phyloP scores from a whole-genome alignment of 37 sponge, comb jelly and placozoan genomes.

The Lycopodina hypogea region DNA sequence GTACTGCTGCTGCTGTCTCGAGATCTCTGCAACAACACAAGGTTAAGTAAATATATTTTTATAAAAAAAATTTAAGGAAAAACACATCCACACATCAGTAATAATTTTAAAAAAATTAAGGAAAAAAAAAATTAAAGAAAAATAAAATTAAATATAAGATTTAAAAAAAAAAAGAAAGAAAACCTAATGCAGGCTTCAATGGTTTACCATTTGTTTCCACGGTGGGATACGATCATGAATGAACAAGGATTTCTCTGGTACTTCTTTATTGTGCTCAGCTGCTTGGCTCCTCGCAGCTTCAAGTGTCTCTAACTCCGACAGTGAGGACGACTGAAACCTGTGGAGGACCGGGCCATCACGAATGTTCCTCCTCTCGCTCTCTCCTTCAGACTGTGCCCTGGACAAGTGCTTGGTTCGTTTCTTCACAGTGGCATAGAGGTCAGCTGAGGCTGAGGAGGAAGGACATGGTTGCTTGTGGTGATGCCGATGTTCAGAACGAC shows the following conservation, averaged over 20 bases:
- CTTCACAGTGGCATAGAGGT: conserved; percentile 5
- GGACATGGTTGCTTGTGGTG: too few relatives aligned
- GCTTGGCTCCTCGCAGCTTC: too few relatives aligned
- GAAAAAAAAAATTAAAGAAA: too few relatives aligned
- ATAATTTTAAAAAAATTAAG: too few relatives aligned
- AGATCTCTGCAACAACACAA: background rate
- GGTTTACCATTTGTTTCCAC: conserved; percentile 28
- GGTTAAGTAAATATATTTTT: too few relatives aligned
- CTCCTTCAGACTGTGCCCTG: background rate
- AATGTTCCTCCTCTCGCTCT: background rate
- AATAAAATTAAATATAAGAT: too few relatives aligned
- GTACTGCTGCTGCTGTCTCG: background rate
- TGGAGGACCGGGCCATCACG: background rate
- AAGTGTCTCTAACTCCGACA: background rate
- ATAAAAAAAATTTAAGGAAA: too few relatives aligned
- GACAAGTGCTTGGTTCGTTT: background rate
- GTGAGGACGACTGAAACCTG: background rate
- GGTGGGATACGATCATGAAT: conserved; percentile 16
- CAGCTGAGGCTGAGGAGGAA: background rate
- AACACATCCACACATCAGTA: background rate
- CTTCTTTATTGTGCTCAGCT: too few relatives aligned
- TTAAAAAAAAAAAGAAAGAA: too few relatives aligned
- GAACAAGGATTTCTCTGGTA: background rate
- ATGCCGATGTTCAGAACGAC: background rate
- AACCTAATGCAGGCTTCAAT: background rate